Evolutionary conservation across 2,888 invertebrate species (phyloP).

Genomic region (Pharmacophagus antenor): DNA sequence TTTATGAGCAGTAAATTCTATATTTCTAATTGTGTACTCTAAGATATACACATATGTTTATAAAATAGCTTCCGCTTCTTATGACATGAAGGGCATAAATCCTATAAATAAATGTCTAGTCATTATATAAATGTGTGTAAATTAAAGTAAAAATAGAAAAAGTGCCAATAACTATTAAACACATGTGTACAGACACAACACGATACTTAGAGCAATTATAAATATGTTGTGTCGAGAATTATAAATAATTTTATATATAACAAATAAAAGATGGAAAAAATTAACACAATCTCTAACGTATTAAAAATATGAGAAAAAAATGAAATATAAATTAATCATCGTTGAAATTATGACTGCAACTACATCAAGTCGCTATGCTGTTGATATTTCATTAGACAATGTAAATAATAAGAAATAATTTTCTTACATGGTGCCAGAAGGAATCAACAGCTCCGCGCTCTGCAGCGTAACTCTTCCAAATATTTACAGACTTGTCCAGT

Average conservation of each 20-base stretch:
- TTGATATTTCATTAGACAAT: neutral
- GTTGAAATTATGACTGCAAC: too few species aligned
- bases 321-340: too few species aligned
- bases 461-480: constrained; percentile 81
- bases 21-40: too few species aligned
- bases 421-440: constrained; percentile 90
- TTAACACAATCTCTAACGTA: too few species aligned
- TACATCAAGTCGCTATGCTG: neutral
- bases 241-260: too few species aligned
- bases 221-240: neutral
- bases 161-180: neutral
- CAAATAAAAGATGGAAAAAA: too few species aligned
- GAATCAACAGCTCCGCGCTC: constrained; percentile 76
- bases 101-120: constrained; percentile 1
- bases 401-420: neutral
- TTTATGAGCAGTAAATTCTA: neutral
- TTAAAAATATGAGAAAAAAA: too few species aligned
- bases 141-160: neutral
- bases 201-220: neutral
- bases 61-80: constrained; percentile 1
- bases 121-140: neutral
- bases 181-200: neutral
- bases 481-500: constrained; percentile 83
- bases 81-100: neutral
- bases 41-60: too few species aligned